phyloP scores from a whole-genome alignment of 2,888 invertebrate genomes.

The Drosophila phalerata region DNA sequence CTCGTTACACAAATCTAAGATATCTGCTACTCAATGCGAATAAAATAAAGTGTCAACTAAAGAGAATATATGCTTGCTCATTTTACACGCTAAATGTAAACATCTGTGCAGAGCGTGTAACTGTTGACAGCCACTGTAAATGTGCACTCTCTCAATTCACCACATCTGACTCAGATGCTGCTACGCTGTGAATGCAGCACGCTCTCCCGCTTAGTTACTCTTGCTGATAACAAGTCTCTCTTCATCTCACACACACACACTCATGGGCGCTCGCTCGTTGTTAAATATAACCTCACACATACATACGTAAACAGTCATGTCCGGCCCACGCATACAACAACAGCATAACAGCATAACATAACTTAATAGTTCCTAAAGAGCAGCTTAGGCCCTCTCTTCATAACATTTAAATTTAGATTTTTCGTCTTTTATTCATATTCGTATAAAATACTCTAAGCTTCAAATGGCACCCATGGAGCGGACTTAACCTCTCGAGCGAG shows the following conservation, averaged over 20 bases:
- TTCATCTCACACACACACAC: too few species aligned
- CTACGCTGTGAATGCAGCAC: neutral
- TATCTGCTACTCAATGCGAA: constrained; percentile 13
- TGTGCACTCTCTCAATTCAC: too few species aligned
- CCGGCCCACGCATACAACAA: too few species aligned
- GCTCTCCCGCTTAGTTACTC: neutral
- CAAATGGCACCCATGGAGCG: neutral
- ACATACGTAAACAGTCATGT: too few species aligned
- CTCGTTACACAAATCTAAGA: constrained; percentile 69
- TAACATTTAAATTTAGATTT: neutral
- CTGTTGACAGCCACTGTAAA: neutral
- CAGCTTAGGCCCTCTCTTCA: neutral
- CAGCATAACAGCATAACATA: too few species aligned
- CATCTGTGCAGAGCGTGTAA: neutral
- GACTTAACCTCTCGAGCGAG: neutral
- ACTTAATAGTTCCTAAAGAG: neutral
- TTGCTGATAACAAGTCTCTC: too few species aligned
- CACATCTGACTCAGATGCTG: too few species aligned
- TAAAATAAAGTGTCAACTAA: constrained; percentile 24
- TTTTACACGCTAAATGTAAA: too few species aligned
- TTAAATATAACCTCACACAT: too few species aligned
- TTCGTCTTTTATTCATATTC: neutral
- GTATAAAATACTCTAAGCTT: neutral
- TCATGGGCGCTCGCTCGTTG: too few species aligned
- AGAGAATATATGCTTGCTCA: neutral